phyloP scores from a whole-genome alignment of 53 echinoderm and acorn worm genomes.

The Glandiceps talaboti region DNA sequence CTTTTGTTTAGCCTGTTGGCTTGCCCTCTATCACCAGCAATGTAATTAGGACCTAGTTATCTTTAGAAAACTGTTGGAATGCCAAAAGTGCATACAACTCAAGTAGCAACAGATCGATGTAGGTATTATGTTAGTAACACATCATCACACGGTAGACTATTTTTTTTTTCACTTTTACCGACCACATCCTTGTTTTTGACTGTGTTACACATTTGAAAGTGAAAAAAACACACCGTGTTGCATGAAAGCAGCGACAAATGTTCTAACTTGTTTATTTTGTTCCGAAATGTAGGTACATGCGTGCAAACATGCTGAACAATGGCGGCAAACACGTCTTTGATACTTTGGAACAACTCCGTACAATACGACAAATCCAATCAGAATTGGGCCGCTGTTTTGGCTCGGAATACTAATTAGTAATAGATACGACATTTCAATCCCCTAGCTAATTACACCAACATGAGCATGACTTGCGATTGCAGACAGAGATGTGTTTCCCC shows the following conservation, averaged over 20 bases:
- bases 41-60: background rate
- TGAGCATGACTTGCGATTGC: background rate
- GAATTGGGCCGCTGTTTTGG: background rate
- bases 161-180: too few relatives aligned
- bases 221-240: too few relatives aligned
- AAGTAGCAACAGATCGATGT: background rate
- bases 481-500: background rate
- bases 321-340: background rate
- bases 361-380: background rate
- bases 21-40: background rate
- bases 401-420: background rate
- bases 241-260: too few relatives aligned
- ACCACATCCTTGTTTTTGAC: too few relatives aligned
- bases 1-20: background rate
- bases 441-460: background rate
- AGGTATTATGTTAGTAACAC: too few relatives aligned
- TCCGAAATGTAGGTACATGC: background rate
- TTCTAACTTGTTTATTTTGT: background rate
- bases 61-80: background rate
- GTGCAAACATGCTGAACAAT: background rate
- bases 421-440: background rate
- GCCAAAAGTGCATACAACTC: too few relatives aligned
- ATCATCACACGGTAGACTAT: too few relatives aligned
- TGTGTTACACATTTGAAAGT: too few relatives aligned
- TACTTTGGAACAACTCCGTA: background rate